Evolutionary conservation across 1,140 invertebrate genomes (phyloP).

Genomic region (Drosophila truncata): DNA sequence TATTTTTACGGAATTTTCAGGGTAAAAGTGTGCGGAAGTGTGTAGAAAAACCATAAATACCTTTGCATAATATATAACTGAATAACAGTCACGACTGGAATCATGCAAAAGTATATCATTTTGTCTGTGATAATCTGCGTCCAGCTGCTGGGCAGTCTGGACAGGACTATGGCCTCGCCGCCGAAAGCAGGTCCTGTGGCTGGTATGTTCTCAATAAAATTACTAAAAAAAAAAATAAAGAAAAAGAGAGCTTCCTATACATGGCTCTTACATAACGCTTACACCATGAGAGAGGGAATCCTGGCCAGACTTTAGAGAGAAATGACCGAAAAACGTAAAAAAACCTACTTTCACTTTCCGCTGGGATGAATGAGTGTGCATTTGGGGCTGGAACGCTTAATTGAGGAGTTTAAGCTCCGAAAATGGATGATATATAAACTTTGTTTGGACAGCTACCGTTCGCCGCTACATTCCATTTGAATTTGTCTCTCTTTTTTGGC

Average conservation of each 20-base stretch:
- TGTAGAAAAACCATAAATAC: slow-evolving; percentile 37
- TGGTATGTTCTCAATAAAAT: slow-evolving; percentile 47
- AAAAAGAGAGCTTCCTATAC: neutral
- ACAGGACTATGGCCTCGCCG: slow-evolving; percentile 63
- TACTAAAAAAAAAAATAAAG: too few relatives aligned
- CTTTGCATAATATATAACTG: slow-evolving; percentile 27
- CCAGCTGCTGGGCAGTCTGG: slow-evolving; percentile 69
- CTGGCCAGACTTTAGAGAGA: slow-evolving; percentile 12
- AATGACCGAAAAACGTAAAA: neutral
- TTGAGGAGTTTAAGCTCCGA: slow-evolving; percentile 43
- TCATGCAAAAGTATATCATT: slow-evolving; percentile 79
- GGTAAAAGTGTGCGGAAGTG: slow-evolving; percentile 65
- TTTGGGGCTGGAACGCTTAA: slow-evolving; percentile 44
- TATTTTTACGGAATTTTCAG: slow-evolving; percentile 46
- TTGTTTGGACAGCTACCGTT: slow-evolving; percentile 59
- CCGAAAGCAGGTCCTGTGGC: slow-evolving; percentile 68
- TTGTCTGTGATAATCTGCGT: slow-evolving; percentile 80
- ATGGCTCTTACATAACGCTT: slow-evolving; percentile 35
- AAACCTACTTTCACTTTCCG: slow-evolving; percentile 71
- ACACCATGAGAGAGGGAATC: slow-evolving; percentile 13
- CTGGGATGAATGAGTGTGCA: slow-evolving; percentile 37
- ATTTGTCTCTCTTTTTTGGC: slow-evolving; percentile 56
- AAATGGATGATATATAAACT: slow-evolving; percentile 34
- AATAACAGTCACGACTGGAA: slow-evolving; percentile 28
- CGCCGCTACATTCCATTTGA: slow-evolving; percentile 39